Base-by-base conservation (phyloP, 37 sponge, comb jelly and placozoan species). In the Halichondria panicea region DNA sequence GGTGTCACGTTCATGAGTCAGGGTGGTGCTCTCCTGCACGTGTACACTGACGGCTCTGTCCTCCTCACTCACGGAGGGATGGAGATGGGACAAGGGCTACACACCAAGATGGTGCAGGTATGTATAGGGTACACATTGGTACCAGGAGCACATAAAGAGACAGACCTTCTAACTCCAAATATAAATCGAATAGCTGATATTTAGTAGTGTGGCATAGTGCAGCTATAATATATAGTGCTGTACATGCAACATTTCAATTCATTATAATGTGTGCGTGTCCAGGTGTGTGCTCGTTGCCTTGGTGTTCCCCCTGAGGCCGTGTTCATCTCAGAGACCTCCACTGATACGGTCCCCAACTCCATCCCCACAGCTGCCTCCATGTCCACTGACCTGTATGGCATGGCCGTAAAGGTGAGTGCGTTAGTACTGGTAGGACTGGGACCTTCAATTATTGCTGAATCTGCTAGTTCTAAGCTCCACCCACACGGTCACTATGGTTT, bases 41-140 rank as follows among this genome's bases (percentile, higher is more conserved):
- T 91, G 30, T 84, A 88, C 63, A 88, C 71, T 33, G 95, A 95
- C 57, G 95, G 95, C 25, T 79, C 86, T 50, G 87, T 95, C 3
- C 75, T 91, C 25, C 38, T 95, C 41, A 78, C 86, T 38, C 95
- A 95, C 68, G 95, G 95, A 33, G 95, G 95, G 18, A 70, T 80
- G 48, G 95, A 95, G 69, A 95, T 95, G 89, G 95, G 95, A 34
- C 95, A 95, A 63, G 95, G 95, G 0, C 62, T 94, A 13, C 86
- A 94, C 81, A 94, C 95, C 44, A 94, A 94, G 74, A 88, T 94
- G 88, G 64, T 87, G 19, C 91, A 87, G 68, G n/a, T n/a, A n/a
- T n/a, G n/a, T n/a, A n/a, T n/a, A n/a, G n/a, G n/a, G n/a, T n/a
- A n/a, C n/a, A n/a, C n/a, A n/a, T n/a, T n/a, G n/a, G n/a, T n/a